These are phyloP conservation scores for Toxonevra muliebris DNA, from an alignment of 2,888 invertebrate genomes.

Conservation along the genomic window DNA sequence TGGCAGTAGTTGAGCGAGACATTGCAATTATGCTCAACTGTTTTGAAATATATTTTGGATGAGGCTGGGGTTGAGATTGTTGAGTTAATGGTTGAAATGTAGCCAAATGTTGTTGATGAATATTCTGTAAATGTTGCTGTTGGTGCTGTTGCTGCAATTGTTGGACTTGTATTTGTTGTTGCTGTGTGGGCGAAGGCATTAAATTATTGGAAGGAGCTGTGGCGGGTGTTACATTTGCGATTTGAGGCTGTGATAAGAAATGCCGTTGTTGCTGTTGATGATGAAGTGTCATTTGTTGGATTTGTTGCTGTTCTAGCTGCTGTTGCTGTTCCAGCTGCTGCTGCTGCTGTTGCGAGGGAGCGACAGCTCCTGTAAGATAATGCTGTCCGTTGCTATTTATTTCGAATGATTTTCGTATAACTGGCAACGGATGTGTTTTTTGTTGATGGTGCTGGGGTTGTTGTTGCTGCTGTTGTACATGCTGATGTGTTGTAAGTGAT, in stretches of 20 bases:
- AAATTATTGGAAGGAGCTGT: slow-evolving; percentile 31
- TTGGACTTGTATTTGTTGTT: slow-evolving; percentile 36
- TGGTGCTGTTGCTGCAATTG: slow-evolving; percentile 39
- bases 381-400: slow-evolving; percentile 54
- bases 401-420: slow-evolving; percentile 51
- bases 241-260: slow-evolving; percentile 41
- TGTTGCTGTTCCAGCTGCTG: slow-evolving; percentile 42
- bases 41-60: slow-evolving; percentile 57
- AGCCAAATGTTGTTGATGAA: slow-evolving; percentile 43
- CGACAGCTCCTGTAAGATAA: slow-evolving; percentile 46
- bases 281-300: slow-evolving; percentile 54
- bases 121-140: slow-evolving; percentile 46
- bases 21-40: slow-evolving; percentile 61
- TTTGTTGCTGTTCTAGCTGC: slow-evolving; percentile 45
- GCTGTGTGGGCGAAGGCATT: slow-evolving; percentile 32
- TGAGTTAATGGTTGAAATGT: slow-evolving; percentile 37
- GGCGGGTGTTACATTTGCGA: slow-evolving; percentile 31
- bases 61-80: slow-evolving; percentile 46
- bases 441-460: slow-evolving; percentile 37
- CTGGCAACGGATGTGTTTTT: slow-evolving; percentile 49
- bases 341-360: slow-evolving; percentile 41
- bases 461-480: slow-evolving; percentile 34
- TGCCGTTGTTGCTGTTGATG: slow-evolving; percentile 45
- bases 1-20: slow-evolving; percentile 50
- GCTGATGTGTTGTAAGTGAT: slow-evolving; percentile 19